Evolutionary conservation across 1,140 invertebrate genomes (phyloP), one percentile per base, ranked within the genome.

Genomic region (Drosophila insularis): DNA sequence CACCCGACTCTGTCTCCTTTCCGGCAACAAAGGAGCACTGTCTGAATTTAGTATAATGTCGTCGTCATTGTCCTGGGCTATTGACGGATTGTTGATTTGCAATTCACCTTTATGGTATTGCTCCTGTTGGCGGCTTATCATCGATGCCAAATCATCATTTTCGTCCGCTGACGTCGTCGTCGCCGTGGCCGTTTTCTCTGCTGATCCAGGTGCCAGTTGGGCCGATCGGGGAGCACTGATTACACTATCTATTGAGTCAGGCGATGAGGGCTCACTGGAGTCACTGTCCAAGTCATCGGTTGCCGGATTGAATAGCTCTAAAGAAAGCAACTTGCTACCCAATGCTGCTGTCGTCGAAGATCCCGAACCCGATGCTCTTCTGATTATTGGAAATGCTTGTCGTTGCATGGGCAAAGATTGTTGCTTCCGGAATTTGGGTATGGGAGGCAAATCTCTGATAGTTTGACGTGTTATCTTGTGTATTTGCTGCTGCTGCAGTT

Each of bases 241-340:
- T 2, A 97, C 96, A 80, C 96, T 97, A 68, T 96, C 96, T 1
- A 96, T 94, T 2, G 97, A 97, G 86, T 97, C 96, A 2, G 97
- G 97, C 0, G 97, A 97, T 0, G 96, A 97, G 2, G 96, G 95
- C 17, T 96, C 96, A 74, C 96, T 96, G 1, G 96, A 97, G 90
- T 98, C 97, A 78, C 96, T 97, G 85, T 98, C 97, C 91, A 97
- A 94, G 81, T 98, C 97, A 90, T 98, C 97, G 6, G 95, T 97
- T 82, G 97, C 97, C 1, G 97, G 97, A 92, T 98, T 98, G 81
- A 97, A 98, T 5, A 98, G 92, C 90, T 98, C 97, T 59, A 97
- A 91, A 1, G 96, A 96, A 63, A 97, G 92, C 11, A 97, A 89
- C 63, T 95, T 95, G 0, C 95, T 93, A 62, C 66, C 70, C 14